These are phyloP conservation scores for Drosophila malerkotliana DNA, from an alignment of 1,140 invertebrate genomes.

Conservation along the genomic window DNA sequence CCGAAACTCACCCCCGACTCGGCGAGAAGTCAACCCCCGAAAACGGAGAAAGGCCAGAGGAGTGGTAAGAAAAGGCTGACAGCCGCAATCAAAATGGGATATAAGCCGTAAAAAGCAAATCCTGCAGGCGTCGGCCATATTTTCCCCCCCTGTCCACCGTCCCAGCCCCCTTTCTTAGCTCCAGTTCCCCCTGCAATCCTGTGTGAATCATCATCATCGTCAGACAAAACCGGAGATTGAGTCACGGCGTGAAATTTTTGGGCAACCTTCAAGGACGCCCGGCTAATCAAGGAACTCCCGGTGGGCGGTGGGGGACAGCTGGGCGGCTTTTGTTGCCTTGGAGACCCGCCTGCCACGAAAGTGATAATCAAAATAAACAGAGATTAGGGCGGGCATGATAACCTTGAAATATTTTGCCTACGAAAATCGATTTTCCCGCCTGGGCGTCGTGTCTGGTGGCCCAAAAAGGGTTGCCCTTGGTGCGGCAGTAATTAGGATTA, in stretches of 20 bases:
- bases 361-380: conserved; percentile 80
- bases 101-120: conserved; percentile 60
- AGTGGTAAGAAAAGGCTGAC: conserved; percentile 40
- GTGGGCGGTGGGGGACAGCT: not conserved
- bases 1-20: conserved; percentile 62
- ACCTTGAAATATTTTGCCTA: conserved; percentile 67
- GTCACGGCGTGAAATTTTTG: conserved; percentile 14
- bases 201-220: conserved; percentile 60
- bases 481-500: conserved; percentile 61
- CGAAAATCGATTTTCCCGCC: conserved; percentile 59
- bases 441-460: not conserved
- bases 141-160: not conserved
- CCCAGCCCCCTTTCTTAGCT: not conserved
- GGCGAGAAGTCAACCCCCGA: conserved; percentile 68
- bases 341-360: conserved; percentile 40
- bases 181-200: conserved; percentile 2
- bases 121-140: conserved; percentile 47
- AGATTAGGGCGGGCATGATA: conserved; percentile 58
- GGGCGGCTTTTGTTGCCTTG: not conserved
- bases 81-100: conserved; percentile 68
- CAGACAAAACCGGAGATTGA: conserved; percentile 18
- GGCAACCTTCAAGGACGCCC: conserved; percentile 64
- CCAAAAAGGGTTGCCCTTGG: conserved; percentile 58
- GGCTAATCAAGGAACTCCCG: conserved; percentile 52
- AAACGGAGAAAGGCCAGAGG: conserved; percentile 24